phyloP scores from a whole-genome alignment of 2,797 vertebrate species.

The Hyperoplus lanceolatus region DNA sequence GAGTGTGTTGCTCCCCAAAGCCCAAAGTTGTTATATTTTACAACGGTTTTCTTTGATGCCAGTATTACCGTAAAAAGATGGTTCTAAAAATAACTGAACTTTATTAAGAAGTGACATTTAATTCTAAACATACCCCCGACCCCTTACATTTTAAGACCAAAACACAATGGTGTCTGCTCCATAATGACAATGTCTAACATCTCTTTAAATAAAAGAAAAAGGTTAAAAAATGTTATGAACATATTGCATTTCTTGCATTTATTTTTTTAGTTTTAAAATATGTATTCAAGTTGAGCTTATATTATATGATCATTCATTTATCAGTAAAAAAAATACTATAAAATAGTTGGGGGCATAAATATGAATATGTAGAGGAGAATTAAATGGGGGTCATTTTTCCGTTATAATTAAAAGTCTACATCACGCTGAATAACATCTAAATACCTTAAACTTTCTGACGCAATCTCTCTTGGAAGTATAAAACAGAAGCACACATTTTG shows the following conservation, averaged over 20 bases:
- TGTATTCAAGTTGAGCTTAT: neutral
- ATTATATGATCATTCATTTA: too few relatives aligned
- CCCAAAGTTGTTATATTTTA: conserved; percentile 1
- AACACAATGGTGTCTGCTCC: neutral
- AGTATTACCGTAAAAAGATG: neutral
- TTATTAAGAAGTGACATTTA: neutral
- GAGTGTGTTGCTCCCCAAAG: neutral
- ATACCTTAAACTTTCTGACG: neutral
- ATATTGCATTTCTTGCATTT: too few relatives aligned
- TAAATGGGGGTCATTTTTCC: neutral
- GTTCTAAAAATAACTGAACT: neutral
- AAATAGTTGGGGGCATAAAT: too few relatives aligned
- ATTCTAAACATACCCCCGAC: too few relatives aligned
- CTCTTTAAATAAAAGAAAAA: neutral
- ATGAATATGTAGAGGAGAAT: neutral
- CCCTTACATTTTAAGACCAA: neutral
- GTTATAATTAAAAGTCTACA: neutral
- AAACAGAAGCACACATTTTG: neutral
- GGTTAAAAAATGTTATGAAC: neutral
- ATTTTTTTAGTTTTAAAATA: neutral
- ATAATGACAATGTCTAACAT: neutral
- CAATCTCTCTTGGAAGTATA: neutral
- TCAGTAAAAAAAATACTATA: too few relatives aligned
- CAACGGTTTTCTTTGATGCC: neutral
- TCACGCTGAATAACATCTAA: neutral